These are phyloP conservation scores for Falco naumanni DNA, from an alignment of 2,797 vertebrate genomes.

Conservation along the genomic window DNA sequence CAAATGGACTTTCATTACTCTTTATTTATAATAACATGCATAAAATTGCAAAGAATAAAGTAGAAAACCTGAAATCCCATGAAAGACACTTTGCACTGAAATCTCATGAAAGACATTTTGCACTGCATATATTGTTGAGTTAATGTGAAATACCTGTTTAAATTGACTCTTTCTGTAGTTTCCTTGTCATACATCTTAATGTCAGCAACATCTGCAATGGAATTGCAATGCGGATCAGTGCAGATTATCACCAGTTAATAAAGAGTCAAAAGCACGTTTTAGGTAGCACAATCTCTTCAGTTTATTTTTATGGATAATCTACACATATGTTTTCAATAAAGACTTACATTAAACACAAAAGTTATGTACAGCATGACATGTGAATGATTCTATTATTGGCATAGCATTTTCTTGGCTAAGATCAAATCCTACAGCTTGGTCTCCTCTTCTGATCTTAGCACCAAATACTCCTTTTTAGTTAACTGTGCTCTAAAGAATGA, in stretches of 20 bases:
- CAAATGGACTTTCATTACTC: constrained; percentile 68
- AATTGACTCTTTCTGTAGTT: constrained; percentile 60
- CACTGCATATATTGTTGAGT: constrained; percentile 40
- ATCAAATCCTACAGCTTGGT: neutral
- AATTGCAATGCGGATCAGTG: constrained; percentile 69
- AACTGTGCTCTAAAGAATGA: neutral
- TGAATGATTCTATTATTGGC: neutral
- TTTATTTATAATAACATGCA: constrained; percentile 68
- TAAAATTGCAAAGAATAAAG: constrained; percentile 56
- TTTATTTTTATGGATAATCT: constrained; percentile 55
- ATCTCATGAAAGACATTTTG: constrained; percentile 64
- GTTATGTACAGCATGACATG: neutral
- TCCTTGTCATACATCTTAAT: constrained; percentile 68
- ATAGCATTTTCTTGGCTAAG: neutral
- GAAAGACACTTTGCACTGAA: constrained; percentile 68
- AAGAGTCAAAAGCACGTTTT: constrained; percentile 49
- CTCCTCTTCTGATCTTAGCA: constrained; percentile 30
- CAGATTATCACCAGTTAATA: constrained; percentile 76
- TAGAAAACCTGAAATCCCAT: constrained; percentile 62
- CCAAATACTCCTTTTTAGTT: constrained; percentile 38
- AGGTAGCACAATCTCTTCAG: constrained; percentile 56
- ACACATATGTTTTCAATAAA: constrained; percentile 54
- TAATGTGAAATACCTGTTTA: constrained; percentile 73
- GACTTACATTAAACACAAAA: constrained; percentile 25
- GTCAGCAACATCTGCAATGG: constrained; percentile 72